Evolutionary conservation across 2,888 invertebrate genomes (phyloP).

Genomic region (Drosophila kambysellisi): DNA sequence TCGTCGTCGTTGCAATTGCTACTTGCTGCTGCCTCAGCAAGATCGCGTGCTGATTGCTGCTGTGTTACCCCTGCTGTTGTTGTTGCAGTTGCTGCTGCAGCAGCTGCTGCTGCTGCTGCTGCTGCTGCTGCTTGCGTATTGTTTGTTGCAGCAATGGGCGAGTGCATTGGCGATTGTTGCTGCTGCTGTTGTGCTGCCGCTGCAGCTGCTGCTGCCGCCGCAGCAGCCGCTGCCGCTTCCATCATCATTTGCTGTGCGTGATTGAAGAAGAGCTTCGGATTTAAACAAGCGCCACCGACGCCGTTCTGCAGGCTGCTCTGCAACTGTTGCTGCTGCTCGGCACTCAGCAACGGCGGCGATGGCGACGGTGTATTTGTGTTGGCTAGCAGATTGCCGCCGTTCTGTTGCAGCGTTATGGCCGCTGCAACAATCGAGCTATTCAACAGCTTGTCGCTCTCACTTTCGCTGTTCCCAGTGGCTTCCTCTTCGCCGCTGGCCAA

Average conservation of each 20-base stretch:
- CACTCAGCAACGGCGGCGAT: slow-evolving; percentile 81
- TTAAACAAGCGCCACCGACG: slow-evolving; percentile 81
- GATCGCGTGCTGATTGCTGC: slow-evolving; percentile 32
- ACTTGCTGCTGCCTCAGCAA: slow-evolving; percentile 35
- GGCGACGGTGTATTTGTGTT: slow-evolving; percentile 83
- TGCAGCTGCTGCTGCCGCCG: slow-evolving; percentile 68
- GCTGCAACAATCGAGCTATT: slow-evolving; percentile 82
- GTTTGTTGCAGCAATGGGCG: slow-evolving; percentile 62
- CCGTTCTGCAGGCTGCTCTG: slow-evolving; percentile 70
- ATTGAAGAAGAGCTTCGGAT: slow-evolving; percentile 84
- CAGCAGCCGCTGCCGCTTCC: slow-evolving; percentile 83
- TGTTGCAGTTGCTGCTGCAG: slow-evolving; percentile 17
- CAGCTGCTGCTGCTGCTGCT: slow-evolving; percentile 18
- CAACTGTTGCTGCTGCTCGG: slow-evolving; percentile 80
- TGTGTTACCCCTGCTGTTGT: slow-evolving; percentile 29
- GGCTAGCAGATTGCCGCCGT: slow-evolving; percentile 84
- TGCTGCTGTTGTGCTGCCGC: slow-evolving; percentile 73
- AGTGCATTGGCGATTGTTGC: slow-evolving; percentile 80
- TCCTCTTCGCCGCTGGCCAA: slow-evolving; percentile 52
- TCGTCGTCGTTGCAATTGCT: slow-evolving; percentile 53
- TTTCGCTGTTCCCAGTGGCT: slow-evolving; percentile 52
- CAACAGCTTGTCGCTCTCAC: slow-evolving; percentile 76
- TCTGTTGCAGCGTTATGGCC: slow-evolving; percentile 83
- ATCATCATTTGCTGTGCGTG: slow-evolving; percentile 85
- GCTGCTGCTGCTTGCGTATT: slow-evolving; percentile 29